Base-by-base conservation (phyloP, 1,140 invertebrate species). In the Scaptomyza montana region DNA sequence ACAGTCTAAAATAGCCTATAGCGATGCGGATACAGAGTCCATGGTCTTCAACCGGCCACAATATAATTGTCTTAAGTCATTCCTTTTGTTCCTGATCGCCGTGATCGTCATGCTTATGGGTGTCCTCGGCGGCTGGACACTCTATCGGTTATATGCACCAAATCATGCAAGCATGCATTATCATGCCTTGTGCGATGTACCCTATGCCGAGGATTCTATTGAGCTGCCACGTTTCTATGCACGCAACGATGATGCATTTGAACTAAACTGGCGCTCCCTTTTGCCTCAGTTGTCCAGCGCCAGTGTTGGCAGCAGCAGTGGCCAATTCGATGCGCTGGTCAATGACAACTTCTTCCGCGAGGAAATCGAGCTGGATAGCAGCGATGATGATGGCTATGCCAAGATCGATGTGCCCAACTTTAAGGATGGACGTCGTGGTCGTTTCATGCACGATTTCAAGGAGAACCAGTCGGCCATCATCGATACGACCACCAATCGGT, bases 361-460 rank as follows among this genome's bases (percentile, higher is more conserved):
- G 91, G 94, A 95, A 59, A 94, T 97, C 80, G 96, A 97, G 74
- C 93, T 97, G 63, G 95, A 96, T 86, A 90, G 95, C 25, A 93
- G 94, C 30, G 92, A 93, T 55, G 94, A 94, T 41, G 93, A 95
- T 57, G 92, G 93, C 62, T 96, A 94, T 90, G 96, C 97, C 78
- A 95, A 95, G 84, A 95, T 97, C 79, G 94, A 96, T 89, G 95
- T 97, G 8, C 96, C 96, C 12, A 94, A 96, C 82, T 97, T 97
- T 79, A 94, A 94, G 73, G 95, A 96, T 72, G 96, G 96, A 19
- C 94, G 95, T 33, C 94, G 94, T 30, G 96, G 96, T 25, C 93
- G 96, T 46, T 97, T 98, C 85, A 95, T 98, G 81, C 97, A 98
- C 86, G 97, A 98, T 92, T 98, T 98, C 90, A 95, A 95, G 74